phyloP scores from a whole-genome alignment of 2,113 vertebrate genomes.

The Pseudopipra pipra region DNA sequence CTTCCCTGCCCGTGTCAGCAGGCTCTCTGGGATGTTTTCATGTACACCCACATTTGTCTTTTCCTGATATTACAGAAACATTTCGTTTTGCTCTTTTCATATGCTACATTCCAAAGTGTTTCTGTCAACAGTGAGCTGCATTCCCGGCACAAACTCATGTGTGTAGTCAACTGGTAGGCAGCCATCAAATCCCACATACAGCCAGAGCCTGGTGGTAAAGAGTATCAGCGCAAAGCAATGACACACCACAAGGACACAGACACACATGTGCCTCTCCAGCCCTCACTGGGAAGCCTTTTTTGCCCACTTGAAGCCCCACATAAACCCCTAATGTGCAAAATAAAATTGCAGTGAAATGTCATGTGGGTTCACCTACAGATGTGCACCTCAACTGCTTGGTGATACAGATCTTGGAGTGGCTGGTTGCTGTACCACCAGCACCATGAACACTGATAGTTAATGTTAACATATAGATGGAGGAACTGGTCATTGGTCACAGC shows the following conservation, averaged over 20 bases:
- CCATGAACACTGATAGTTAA: background rate
- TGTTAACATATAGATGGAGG: rapidly evolving
- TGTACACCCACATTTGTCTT: conserved; percentile 46
- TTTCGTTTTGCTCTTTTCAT: conserved; percentile 20
- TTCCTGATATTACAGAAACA: conserved; percentile 1
- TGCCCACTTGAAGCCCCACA: background rate
- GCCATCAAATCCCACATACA: background rate
- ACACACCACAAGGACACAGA: background rate
- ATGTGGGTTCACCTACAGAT: rapidly evolving
- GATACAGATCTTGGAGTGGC: background rate
- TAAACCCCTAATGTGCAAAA: background rate
- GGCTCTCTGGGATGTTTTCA: background rate
- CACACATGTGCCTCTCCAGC: background rate
- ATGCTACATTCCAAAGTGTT: background rate
- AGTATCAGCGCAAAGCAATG: background rate
- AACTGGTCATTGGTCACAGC: background rate
- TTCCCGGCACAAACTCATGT: background rate
- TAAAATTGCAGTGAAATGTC: background rate
- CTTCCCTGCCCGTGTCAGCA: background rate
- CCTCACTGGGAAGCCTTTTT: background rate
- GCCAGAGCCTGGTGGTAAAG: background rate
- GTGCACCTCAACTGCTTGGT: background rate
- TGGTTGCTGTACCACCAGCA: background rate
- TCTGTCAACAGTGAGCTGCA: background rate
- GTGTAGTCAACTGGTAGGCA: background rate